Percentiles rank a stretch among this genome's conserved stretches.
phyloP scores from a whole-genome alignment of 2,797 vertebrate genomes.

The Sebastes nivosus region DNA sequence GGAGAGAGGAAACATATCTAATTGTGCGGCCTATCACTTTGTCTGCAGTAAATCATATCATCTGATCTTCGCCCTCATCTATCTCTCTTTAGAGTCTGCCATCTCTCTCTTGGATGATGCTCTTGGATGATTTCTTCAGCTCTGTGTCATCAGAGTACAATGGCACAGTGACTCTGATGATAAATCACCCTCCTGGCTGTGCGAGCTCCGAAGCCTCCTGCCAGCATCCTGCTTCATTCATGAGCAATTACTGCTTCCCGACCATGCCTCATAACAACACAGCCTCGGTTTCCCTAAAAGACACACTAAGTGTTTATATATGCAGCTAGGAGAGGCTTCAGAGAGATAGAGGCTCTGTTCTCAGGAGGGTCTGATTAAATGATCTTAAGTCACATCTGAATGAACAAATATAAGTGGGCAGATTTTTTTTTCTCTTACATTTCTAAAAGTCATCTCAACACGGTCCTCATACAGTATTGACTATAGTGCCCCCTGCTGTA shows the following conservation, averaged over 20 bases:
- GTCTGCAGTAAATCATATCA: background rate
- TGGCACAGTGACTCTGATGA: constrained; percentile 32
- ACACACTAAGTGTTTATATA: background rate
- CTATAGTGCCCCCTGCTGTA: constrained; percentile 5
- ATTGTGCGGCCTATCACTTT: background rate
- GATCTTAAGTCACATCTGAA: background rate
- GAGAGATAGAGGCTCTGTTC: background rate
- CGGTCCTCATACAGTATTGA: background rate
- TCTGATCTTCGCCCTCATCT: background rate
- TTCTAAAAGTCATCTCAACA: background rate
- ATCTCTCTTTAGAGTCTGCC: background rate
- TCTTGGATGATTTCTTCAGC: constrained; percentile 24
- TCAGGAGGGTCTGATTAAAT: background rate
- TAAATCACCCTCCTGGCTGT: constrained; percentile 29
- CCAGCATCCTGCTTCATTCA: constrained; percentile 41
- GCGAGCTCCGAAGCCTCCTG: background rate
- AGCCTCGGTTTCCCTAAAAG: background rate
- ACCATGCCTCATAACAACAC: constrained; percentile 14
- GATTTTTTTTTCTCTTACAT: background rate
- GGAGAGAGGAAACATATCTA: background rate
- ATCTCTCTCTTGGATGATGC: constrained; percentile 14
- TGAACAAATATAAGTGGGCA: background rate
- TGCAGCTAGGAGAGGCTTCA: background rate
- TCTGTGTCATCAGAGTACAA: constrained; percentile 28
- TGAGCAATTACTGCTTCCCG: constrained; percentile 24